Evolutionary conservation across 2,888 invertebrate species (phyloP).

Genomic region (Mimas tiliae): DNA sequence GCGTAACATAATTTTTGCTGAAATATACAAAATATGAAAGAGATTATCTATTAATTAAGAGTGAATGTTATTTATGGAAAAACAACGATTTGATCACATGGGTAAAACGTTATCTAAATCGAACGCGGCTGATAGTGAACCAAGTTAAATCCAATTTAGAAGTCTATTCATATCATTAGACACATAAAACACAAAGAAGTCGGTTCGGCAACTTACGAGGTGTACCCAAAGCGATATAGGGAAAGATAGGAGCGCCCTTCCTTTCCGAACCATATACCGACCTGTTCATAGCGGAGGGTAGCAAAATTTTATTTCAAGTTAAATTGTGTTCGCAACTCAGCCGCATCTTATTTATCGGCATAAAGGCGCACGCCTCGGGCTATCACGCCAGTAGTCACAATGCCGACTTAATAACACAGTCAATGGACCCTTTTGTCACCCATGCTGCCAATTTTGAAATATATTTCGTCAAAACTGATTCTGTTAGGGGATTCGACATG

Average conservation of each 20-base stretch:
- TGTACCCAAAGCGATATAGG: conserved; percentile 63
- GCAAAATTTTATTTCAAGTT: conserved; percentile 82
- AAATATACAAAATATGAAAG: conserved; percentile 2
- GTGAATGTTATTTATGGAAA: background rate
- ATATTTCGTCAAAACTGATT: conserved; percentile 52
- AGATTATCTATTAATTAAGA: background rate
- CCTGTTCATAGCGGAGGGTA: conserved; percentile 71
- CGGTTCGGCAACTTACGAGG: conserved; percentile 69
- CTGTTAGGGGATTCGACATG: conserved; percentile 44
- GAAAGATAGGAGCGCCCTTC: conserved; percentile 67
- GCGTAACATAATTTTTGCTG: background rate
- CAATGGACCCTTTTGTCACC: conserved; percentile 64
- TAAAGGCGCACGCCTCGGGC: conserved; percentile 60
- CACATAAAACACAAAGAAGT: conserved; percentile 69
- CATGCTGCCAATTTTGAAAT: conserved; percentile 64
- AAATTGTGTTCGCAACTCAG: conserved; percentile 79
- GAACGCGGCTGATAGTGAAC: conserved; percentile 22
- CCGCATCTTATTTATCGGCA: conserved; percentile 74
- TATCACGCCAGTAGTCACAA: conserved; percentile 54
- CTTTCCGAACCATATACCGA: conserved; percentile 73
- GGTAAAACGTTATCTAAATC: background rate
- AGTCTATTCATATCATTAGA: conserved; percentile 64
- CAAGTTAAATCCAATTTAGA: conserved; percentile 49
- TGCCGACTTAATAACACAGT: conserved; percentile 61
- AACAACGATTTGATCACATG: too few species aligned